A percentile compares a stretch with the other conserved stretches of the same genome.
These are phyloP conservation scores for Lydus trimaculatus DNA, from an alignment of 2,888 invertebrate species.

Conservation along the genomic window DNA sequence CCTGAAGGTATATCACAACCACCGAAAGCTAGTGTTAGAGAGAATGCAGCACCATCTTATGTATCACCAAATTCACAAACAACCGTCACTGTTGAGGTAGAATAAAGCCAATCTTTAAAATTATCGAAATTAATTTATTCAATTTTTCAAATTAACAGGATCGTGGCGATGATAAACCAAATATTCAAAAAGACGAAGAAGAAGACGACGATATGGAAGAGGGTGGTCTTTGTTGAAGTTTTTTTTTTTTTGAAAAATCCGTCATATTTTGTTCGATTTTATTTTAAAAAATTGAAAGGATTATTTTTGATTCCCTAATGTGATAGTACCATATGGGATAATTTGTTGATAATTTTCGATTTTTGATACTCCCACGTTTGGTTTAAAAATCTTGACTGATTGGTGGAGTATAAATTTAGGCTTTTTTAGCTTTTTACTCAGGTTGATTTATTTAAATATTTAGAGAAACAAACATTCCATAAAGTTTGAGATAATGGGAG, in stretches of 20 bases:
- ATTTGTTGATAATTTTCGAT: neutral
- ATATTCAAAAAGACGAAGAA: neutral
- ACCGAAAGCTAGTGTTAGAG: slow-evolving; percentile 58
- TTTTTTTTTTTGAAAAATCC: neutral
- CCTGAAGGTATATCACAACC: slow-evolving; percentile 68
- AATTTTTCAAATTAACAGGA: neutral
- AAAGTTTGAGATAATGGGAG: neutral
- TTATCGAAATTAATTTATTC: neutral
- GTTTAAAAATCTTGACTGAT: neutral
- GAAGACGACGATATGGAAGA: neutral
- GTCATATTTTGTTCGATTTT: too few species aligned
- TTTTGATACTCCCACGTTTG: neutral
- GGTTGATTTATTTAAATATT: neutral
- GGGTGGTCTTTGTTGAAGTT: neutral
- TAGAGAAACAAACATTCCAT: neutral
- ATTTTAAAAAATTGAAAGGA: too few species aligned
- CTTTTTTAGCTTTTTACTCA: neutral
- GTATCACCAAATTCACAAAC: slow-evolving; percentile 63
- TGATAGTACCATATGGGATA: neutral
- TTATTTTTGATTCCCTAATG: neutral
- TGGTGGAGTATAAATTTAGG: neutral
- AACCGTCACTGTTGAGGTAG: slow-evolving; percentile 28
- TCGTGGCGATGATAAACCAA: neutral
- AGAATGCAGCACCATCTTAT: slow-evolving; percentile 75
- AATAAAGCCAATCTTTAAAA: neutral